Evolutionary conservation across 2,113 vertebrate genomes (phyloP), one percentile per base, ranked within the genome.

Genomic region (Amazona vittata): DNA sequence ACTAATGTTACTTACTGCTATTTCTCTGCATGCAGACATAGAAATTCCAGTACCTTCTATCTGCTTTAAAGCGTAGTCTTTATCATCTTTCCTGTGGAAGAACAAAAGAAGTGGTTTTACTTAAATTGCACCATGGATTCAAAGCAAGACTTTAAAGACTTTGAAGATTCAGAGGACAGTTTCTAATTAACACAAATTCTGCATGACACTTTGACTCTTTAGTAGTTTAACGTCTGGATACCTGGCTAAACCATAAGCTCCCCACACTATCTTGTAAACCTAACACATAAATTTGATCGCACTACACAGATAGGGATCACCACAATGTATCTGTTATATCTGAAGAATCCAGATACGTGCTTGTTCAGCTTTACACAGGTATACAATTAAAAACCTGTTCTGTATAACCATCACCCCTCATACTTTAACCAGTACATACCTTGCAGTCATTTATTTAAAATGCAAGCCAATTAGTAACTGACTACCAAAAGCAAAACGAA

Each of bases 31-130:
- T 92, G 99, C 99, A 77, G 99, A 99, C 99, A 99, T 99, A 95
- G 99, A 99, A 98, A 99, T 99, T 96, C 99, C 99, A 94, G 99
- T 99, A 98, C 99, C 99, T 99, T 99, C 99, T 98, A 99, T 99
- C 97, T 99, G 99, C 98, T 99, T 99, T 98, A 99, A 98, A 98
- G 99, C 99, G 74, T 99, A 99, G 98, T 99, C 99, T 98, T 99
- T 99, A 98, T 99, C 99, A 98, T 99, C 99, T 98, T 99, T 99
- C 99, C 99, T 99, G 98, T 92, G 98, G 98, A 96, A 98, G 71
- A 98, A 84, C 78, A 98, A 97, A 95, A 98, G 25, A 96, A 96
- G 39, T 59, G 20, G 12, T 0, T 44, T 93, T 67, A 93, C 65
- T 81, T 15, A 60, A 97, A 92, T 10, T 84, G 68, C 15, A 97